These are phyloP conservation scores for Neodon shergylaensis DNA, from an alignment of 2,113 vertebrate genomes.

Conservation along the genomic window DNA sequence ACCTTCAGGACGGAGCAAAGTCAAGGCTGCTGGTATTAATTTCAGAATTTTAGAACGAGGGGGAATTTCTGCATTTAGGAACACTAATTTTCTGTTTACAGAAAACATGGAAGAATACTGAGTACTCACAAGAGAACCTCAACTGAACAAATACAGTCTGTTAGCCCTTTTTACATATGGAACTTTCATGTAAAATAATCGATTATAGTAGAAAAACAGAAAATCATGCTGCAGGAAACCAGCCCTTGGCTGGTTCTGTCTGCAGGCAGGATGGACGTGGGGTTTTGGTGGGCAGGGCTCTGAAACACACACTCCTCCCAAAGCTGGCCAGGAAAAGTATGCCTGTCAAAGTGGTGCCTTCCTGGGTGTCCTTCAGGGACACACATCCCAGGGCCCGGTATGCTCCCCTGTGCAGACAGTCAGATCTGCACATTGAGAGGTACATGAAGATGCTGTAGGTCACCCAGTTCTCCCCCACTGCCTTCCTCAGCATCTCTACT, in stretches of 20 bases:
- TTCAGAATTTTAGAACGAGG: background rate
- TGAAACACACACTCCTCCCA: background rate
- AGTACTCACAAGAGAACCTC: background rate
- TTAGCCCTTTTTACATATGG: rapidly evolving
- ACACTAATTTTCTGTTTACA: background rate
- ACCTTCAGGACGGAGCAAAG: constrained; percentile 88
- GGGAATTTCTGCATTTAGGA: background rate
- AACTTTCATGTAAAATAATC: background rate
- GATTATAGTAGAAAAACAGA: no score
- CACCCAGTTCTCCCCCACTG: rapidly evolving
- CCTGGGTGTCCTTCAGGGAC: rapidly evolving
- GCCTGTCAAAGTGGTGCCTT: rapidly evolving
- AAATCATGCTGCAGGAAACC: rapidly evolving
- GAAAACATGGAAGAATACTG: background rate
- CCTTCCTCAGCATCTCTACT: rapidly evolving
- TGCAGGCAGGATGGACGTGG: rapidly evolving
- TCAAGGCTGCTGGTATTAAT: constrained; percentile 81
- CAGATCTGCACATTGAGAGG: rapidly evolving
- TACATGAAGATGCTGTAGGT: rapidly evolving
- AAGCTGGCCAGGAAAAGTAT: background rate
- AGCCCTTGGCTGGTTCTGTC: background rate
- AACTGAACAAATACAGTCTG: background rate
- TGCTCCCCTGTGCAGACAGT: rapidly evolving
- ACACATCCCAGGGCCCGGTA: rapidly evolving
- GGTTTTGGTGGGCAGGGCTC: background rate